Percentiles rank a stretch among this genome's conserved stretches.
phyloP scores from a whole-genome alignment of 2,113 vertebrate genomes.

The Psilopsiagon aurifrons region DNA sequence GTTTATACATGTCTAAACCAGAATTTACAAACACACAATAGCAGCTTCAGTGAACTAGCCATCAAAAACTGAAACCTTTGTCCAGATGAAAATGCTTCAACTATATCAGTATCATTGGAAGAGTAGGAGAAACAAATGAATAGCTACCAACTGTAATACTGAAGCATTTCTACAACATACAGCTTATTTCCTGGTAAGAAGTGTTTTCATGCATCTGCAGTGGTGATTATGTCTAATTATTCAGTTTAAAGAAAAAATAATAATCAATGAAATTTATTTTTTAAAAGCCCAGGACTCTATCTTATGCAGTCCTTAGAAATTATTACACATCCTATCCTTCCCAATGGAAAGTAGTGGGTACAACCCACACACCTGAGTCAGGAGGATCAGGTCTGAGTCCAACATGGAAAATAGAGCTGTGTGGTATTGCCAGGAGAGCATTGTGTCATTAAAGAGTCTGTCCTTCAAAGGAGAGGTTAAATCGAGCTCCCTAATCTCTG shows the following conservation, averaged over 20 bases:
- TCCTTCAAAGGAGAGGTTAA: constrained; percentile 33
- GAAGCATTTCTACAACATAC: neutral
- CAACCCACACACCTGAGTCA: fast-evolving
- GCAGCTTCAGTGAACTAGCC: neutral
- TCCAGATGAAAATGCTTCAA: neutral
- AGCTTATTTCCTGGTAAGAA: neutral
- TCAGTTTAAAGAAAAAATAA: neutral
- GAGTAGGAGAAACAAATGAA: neutral
- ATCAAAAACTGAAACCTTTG: neutral
- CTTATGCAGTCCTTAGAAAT: neutral
- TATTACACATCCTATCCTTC: neutral
- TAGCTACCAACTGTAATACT: neutral
- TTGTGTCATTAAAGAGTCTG: neutral
- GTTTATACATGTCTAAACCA: neutral
- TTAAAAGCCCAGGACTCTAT: neutral
- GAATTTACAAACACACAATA: neutral
- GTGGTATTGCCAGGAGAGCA: neutral
- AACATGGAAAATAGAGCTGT: neutral
- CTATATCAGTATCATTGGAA: neutral
- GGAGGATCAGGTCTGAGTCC: neutral
- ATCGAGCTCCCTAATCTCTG: constrained; percentile 19
- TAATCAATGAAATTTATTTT: neutral
- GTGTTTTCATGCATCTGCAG: neutral
- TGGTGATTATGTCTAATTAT: neutral
- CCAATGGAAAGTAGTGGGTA: neutral